These are phyloP conservation scores for Mycetomoellerius zeteki DNA, from an alignment of 1,140 invertebrate species.

Conservation along the genomic window DNA sequence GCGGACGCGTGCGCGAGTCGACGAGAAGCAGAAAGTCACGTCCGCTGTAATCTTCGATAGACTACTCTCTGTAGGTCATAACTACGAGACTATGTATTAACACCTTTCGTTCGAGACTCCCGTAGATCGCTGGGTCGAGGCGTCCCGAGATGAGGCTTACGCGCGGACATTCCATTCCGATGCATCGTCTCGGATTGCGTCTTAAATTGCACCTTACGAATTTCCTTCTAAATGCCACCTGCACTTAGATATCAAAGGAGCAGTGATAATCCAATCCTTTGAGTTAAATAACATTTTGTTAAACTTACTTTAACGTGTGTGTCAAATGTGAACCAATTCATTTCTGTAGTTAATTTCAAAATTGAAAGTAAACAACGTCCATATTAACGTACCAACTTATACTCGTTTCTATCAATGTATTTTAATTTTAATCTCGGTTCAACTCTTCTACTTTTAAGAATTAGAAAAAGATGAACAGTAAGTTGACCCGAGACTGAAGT, in stretches of 20 bases:
- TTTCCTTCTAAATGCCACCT: background rate
- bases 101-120: conserved; percentile 1
- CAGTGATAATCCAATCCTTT: no score
- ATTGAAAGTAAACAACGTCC: no score
- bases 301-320: no score
- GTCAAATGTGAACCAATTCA: no score
- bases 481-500: no score
- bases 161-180: background rate
- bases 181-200: background rate
- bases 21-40: conserved; percentile 78
- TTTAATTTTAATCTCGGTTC: no score
- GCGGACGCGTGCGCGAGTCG: conserved; percentile 44
- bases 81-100: conserved; percentile 16
- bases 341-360: no score
- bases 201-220: background rate
- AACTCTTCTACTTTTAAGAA: no score
- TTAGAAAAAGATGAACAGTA: no score
- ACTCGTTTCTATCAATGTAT: no score
- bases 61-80: conserved; percentile 46
- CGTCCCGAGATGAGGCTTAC: background rate
- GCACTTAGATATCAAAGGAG: background rate
- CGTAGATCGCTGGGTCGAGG: background rate
- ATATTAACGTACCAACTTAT: no score
- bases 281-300: no score
- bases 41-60: conserved; percentile 75